These are phyloP conservation scores for Mesochorus sp. DNA, from an alignment of 2,888 invertebrate species.

Conservation along the genomic window DNA sequence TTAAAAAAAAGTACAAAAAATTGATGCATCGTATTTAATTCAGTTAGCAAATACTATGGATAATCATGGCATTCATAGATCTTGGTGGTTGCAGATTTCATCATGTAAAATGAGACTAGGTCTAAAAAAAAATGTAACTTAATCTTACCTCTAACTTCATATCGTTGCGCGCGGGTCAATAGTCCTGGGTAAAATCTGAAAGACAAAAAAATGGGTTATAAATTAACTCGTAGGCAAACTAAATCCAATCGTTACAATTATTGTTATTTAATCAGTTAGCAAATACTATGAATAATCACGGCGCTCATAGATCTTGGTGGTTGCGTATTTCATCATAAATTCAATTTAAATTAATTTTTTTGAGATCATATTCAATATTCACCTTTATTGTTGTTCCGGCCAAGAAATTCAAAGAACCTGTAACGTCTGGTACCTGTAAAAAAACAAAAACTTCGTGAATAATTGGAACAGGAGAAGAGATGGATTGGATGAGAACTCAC, in stretches of 20 bases:
- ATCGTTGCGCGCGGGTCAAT: not conserved
- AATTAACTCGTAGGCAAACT: not conserved
- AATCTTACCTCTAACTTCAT: not conserved
- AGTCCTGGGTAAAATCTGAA: conserved; percentile 9
- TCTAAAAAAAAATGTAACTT: not conserved
- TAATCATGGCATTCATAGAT: conserved; percentile 70
- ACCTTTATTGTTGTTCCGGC: conserved; percentile 15
- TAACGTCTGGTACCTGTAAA: not conserved
- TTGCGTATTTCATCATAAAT: conserved; percentile 66
- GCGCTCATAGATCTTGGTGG: conserved; percentile 70
- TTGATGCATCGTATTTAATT: not conserved
- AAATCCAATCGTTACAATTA: not conserved
- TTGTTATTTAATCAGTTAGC: conserved; percentile 63
- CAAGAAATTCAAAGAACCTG: not conserved
- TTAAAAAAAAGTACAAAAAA: not conserved
- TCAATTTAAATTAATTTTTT: not conserved
- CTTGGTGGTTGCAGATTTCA: conserved; percentile 68
- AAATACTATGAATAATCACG: conserved; percentile 69
- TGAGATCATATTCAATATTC: not conserved
- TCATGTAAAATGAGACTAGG: conserved; percentile 46
- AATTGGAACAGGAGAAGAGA: not conserved
- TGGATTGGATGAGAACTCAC: conserved; percentile 30
- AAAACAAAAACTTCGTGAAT: not conserved
- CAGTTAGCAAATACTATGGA: conserved; percentile 68
- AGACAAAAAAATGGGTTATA: not conserved